A percentile compares a stretch with the other conserved stretches of the same genome.
These are phyloP conservation scores for Luidia sarsii DNA, from an alignment of 53 echinoderm and acorn worm species.

Conservation along the genomic window DNA sequence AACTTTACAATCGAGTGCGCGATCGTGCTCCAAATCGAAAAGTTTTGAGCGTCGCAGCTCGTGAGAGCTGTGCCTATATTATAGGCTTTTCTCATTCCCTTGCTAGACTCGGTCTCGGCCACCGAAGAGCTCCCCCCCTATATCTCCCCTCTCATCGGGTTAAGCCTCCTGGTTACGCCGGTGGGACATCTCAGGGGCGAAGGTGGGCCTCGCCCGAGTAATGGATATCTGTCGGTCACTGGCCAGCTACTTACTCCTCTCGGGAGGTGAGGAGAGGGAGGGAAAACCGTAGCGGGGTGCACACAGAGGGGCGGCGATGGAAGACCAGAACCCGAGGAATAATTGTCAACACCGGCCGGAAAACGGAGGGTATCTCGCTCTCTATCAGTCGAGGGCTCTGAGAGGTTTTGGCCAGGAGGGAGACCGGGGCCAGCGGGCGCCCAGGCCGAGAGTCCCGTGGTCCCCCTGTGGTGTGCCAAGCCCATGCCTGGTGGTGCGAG, in stretches of 20 bases:
- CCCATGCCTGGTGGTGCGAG: neutral
- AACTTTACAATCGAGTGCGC: constrained; percentile 19
- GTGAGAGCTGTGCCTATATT: neutral
- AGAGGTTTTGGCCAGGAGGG: neutral
- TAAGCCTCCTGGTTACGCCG: too few species aligned
- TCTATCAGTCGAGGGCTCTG: constrained; percentile 35
- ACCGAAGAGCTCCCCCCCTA: too few species aligned
- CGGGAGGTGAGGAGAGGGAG: neutral
- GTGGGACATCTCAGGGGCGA: too few species aligned
- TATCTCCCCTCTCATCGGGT: too few species aligned
- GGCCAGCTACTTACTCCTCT: constrained; percentile 13
- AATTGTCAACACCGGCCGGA: constrained; percentile 14
- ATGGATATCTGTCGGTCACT: constrained; percentile 29
- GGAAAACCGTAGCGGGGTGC: too few species aligned
- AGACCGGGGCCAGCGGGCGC: neutral
- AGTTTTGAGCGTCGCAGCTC: neutral
- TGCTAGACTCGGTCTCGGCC: too few species aligned
- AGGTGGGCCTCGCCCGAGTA: neutral
- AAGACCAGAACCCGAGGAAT: too few species aligned
- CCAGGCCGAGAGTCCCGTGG: neutral
- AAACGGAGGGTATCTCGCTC: constrained; percentile 42
- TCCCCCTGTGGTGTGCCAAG: neutral
- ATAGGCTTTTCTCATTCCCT: too few species aligned
- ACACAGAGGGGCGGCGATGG: too few species aligned
- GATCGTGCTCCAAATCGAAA: constrained; percentile 34